Evolutionary conservation across 2,888 invertebrate species (phyloP), one percentile per base, ranked within the genome.

Genomic region (Ichneumoninae sp.): DNA sequence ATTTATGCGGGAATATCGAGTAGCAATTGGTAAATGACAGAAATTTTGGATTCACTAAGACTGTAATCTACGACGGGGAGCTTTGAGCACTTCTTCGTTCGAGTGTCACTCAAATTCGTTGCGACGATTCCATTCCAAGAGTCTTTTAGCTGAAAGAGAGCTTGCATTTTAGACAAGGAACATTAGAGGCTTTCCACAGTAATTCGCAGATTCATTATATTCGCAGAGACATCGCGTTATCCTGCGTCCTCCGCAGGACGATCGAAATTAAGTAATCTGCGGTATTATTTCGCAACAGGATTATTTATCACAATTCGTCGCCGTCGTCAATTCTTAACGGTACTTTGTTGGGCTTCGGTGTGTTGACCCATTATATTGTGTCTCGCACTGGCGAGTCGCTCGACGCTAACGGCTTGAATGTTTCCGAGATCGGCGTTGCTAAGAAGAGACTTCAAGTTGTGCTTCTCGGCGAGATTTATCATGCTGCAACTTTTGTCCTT

Each of bases 401-500:
- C 92, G 16, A 89, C 87, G 76, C 93, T 92, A 16, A 89, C 86
- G 22, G 90, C 89, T 76, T 91, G 91, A 83, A 90, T 89, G 52
- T 90, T 91, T 44, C 87, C 87, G 78, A 90, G 85, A 68, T 82
- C 86, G 33, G 90, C 89, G 72, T 89, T 90, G 44, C 89, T 89
- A 3, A 91, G 80, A 44, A 90, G 60, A 36, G 85, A 85, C 77
- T 89, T 90, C 13, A 91, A 84, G 82, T 89, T 88, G 57, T 89
- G 88, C 57, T 91, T 92, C n/a, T 91, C 90, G 50, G 88, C 85
- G 50, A 93, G 86, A 80, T 93, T 90, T 30, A 91, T 86, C 93
- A 93, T 91, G 75, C 93, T 93, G 65, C 87, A 90, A 79, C 93
- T 93, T 75, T 89, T 92, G 57, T 90, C 89, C 83, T 89, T 91